Conservation (phyloP, 2,113 vertebrate genomes). For the Macheiramphus alcinus region DNA sequence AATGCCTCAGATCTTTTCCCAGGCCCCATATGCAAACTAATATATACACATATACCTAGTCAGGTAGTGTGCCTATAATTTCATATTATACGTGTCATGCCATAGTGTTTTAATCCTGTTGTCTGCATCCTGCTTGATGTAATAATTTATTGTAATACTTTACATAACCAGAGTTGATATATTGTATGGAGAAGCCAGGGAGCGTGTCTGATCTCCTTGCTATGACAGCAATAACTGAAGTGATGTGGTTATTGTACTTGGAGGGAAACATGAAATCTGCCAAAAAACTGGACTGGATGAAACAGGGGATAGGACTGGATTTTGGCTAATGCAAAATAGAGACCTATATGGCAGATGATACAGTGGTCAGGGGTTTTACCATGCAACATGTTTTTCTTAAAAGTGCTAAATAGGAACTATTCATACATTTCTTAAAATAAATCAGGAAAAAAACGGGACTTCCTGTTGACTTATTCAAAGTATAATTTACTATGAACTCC, state of each 20-base stretch:
- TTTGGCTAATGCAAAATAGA: not conserved
- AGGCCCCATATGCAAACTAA: not conserved
- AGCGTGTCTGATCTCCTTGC: not conserved
- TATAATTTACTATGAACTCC: not conserved
- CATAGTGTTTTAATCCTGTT: not conserved
- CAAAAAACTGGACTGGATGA: conserved; percentile 15
- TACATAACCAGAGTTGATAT: conserved; percentile 11
- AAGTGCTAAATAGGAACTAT: not conserved
- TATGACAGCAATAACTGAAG: not conserved
- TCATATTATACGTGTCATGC: not conserved
- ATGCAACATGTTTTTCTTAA: not conserved
- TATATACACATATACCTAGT: not conserved
- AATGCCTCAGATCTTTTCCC: not conserved
- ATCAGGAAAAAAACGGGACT: not conserved
- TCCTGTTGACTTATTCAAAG: not conserved
- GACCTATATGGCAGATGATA: not conserved
- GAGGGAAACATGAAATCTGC: not conserved
- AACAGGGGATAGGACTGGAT: not conserved
- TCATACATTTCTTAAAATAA: not conserved
- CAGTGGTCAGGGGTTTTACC: not conserved
- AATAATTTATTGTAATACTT: not conserved
- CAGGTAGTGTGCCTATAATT: not conserved
- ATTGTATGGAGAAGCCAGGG: not conserved
- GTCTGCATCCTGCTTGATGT: not conserved
- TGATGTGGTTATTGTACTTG: not conserved